These are phyloP conservation scores for Gouania willdenowi DNA, from an alignment of 2,797 vertebrate genomes.

Conservation along the genomic window DNA sequence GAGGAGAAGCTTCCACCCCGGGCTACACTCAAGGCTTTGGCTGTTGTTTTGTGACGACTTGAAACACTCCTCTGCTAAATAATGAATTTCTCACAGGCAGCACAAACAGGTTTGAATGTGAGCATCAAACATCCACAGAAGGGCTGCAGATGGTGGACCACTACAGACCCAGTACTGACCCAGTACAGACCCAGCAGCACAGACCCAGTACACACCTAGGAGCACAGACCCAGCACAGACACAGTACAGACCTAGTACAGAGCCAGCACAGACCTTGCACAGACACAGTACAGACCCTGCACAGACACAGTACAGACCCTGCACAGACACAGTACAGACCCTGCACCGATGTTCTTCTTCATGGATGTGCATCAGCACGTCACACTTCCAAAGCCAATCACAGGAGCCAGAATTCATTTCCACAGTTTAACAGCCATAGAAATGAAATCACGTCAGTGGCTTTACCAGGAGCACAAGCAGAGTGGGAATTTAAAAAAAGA, in stretches of 20 bases:
- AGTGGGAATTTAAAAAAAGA: constrained; percentile 7
- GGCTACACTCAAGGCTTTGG: constrained; percentile 73
- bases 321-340: no score
- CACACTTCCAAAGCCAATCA: no score
- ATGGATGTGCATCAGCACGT: no score
- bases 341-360: no score
- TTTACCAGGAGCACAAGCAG: constrained; percentile 8
- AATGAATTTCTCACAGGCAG: constrained; percentile 76
- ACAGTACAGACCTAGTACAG: no score
- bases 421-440: constrained; percentile 27
- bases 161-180: constrained; percentile 5
- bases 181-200: no score
- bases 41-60: constrained; percentile 79
- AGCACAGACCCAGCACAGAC: background rate
- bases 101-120: constrained; percentile 60
- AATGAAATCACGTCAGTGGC: constrained; percentile 27
- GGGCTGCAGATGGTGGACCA: constrained; percentile 1
- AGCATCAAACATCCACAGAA: constrained; percentile 58
- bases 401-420: constrained; percentile 15
- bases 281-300: no score
- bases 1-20: constrained; percentile 64
- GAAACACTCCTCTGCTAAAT: constrained; percentile 83
- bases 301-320: no score
- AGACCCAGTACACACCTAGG: constrained; percentile 32
- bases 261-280: no score